Evolutionary conservation across 2,797 vertebrate genomes (phyloP).

Genomic region (Paguma larvata): DNA sequence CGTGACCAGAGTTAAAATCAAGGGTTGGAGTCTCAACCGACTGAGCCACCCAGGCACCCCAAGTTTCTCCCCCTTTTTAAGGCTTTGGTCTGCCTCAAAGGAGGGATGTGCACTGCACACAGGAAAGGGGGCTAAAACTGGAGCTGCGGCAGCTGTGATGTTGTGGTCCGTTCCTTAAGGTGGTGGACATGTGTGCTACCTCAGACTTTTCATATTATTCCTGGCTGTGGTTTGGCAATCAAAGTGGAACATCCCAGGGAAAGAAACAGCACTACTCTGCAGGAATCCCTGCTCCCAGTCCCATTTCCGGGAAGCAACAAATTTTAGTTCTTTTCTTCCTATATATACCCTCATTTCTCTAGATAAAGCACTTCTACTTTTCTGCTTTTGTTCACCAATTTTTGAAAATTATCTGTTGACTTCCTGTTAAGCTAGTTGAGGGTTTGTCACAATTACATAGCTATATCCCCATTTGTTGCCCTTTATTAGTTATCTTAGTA

Average conservation of each 20-base stretch:
- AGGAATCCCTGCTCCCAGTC: not conserved
- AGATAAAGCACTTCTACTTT: conserved; percentile 47
- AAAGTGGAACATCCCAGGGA: not conserved
- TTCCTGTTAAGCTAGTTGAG: conserved; percentile 31
- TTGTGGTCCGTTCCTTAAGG: not conserved
- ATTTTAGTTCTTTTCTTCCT: conserved; percentile 32
- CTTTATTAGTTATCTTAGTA: conserved; percentile 47
- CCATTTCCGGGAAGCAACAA: not conserved
- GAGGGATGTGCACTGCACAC: not conserved
- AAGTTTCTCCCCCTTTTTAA: not conserved
- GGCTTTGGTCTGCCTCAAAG: not conserved
- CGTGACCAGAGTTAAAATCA: no score
- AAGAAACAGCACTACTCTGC: not conserved
- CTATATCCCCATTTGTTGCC: not conserved
- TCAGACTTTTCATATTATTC: not conserved
- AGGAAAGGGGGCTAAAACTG: not conserved
- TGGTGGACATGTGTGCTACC: not conserved
- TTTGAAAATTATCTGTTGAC: conserved; percentile 15
- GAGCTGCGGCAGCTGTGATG: not conserved
- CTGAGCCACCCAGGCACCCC: no score
- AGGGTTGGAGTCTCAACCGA: no score
- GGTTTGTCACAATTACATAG: not conserved
- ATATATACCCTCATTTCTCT: conserved; percentile 46
- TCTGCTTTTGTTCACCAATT: conserved; percentile 1
- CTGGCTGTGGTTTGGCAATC: not conserved